Base-by-base conservation (phyloP, 2,888 invertebrate species). In the Phorcus lineatus region DNA sequence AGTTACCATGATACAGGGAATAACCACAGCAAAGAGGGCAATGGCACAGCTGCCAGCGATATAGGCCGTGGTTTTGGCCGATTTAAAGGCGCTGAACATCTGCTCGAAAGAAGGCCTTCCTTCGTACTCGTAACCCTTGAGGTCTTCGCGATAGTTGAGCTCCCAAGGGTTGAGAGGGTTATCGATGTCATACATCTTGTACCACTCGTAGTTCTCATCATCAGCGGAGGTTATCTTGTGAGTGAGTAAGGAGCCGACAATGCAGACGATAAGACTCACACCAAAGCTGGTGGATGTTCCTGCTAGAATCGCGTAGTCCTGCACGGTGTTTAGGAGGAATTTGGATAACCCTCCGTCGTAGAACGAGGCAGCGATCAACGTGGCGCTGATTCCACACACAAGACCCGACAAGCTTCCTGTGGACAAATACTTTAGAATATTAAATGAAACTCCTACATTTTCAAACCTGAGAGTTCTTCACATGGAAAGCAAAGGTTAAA, bases 141-240 rank as follows among this genome's bases (percentile, higher is more conserved):
- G 80, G 31, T 91, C 91, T 36, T 90, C 91, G 11, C 88, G 82
- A 79, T 87, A 90, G 75, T 89, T 88, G n/a, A 87, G 75, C 74
- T 90, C 90, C 91, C 91, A 91, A 4, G 91, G 91, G 76, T 90
- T 89, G 0, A 91, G 84, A 0, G 90, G 91, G 80, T 91, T 91
- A 80, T 91, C 91, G 28, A 91, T 91, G 82, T 90, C 89, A 77
- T 89, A 90, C 87, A 91, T 88, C 80, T 91, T 91, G 82, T 89
- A 88, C 91, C 91, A 91, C 83, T 91, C 91, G 54, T 79, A 66
- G 57, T 90, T 86, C 74, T 84, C 89, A 67, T 88, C 89, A 19
- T 88, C 86, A 9, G 80, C 78, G 17, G 78, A 82, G 70, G 85
- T 83, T 52, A 90, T 89, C 7, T 83, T 77, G 81, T 90, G 88